These are phyloP conservation scores for Pantala flavescens DNA, from an alignment of 1,140 invertebrate genomes.

Conservation along the genomic window DNA sequence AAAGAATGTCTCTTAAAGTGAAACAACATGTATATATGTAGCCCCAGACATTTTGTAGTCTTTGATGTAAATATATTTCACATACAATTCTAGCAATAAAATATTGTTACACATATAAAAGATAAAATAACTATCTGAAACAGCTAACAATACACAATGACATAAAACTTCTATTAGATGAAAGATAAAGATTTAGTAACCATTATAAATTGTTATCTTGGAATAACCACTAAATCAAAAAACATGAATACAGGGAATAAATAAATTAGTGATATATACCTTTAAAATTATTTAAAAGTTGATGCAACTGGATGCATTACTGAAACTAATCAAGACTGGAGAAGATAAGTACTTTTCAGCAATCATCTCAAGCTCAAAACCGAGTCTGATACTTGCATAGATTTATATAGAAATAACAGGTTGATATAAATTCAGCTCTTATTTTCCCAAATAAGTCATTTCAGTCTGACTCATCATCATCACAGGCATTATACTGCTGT, in stretches of 20 bases:
- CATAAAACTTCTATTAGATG: too few species aligned
- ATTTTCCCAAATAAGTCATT: not conserved
- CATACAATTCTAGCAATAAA: too few species aligned
- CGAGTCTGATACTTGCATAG: not conserved
- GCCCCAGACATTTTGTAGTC: too few species aligned
- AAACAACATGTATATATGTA: too few species aligned
- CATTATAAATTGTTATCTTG: not conserved
- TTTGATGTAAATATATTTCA: too few species aligned
- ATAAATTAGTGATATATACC: not conserved
- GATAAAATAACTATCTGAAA: too few species aligned
- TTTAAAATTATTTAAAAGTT: not conserved
- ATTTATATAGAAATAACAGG: not conserved
- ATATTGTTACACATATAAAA: too few species aligned
- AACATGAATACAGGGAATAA: not conserved
- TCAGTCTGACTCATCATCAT: constrained; percentile 11
- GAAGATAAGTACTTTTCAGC: not conserved
- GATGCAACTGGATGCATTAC: not conserved
- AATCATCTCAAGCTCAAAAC: not conserved
- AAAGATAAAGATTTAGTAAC: not conserved
- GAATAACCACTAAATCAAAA: not conserved
- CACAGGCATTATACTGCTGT: not conserved
- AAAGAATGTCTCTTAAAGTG: too few species aligned
- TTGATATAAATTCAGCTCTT: not conserved
- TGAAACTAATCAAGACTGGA: not conserved
- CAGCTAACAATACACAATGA: too few species aligned